These are phyloP conservation scores for Dasyurus viverrinus DNA, from an alignment of 2,113 vertebrate species.

Conservation along the genomic window DNA sequence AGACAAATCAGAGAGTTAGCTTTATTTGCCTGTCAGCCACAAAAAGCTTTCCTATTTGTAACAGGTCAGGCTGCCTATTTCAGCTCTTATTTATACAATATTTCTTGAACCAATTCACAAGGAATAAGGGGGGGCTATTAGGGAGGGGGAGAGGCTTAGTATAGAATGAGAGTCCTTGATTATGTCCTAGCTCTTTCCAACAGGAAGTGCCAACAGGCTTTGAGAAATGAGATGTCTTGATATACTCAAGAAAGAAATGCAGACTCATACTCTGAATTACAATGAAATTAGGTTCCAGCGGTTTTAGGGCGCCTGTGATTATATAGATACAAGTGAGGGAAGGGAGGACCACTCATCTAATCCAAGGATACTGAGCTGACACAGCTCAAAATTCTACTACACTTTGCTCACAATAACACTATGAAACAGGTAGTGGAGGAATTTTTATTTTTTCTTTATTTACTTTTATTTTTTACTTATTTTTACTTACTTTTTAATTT, in stretches of 20 bases:
- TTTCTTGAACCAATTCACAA: neutral
- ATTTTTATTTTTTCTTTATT: neutral
- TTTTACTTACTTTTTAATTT: no score
- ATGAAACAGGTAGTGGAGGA: neutral
- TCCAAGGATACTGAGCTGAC: neutral
- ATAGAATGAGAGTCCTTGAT: neutral
- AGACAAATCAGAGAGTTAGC: neutral
- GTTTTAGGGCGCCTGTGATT: neutral
- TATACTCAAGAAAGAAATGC: neutral
- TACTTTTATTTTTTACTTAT: no score
- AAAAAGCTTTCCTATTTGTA: neutral
- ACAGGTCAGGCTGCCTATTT: no score
- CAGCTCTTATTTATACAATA: neutral
- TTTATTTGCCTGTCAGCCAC: neutral
- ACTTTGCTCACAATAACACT: neutral
- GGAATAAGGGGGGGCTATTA: neutral
- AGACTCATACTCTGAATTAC: neutral
- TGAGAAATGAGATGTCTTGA: neutral
- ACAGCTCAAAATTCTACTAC: neutral
- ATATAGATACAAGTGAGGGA: neutral
- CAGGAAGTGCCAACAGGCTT: neutral
- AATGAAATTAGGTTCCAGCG: neutral
- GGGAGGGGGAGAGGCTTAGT: no score
- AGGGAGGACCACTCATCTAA: neutral
- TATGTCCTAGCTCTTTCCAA: neutral